Evolutionary conservation across 1,140 invertebrate genomes (phyloP).

Genomic region (Caenorhabditis latens): DNA sequence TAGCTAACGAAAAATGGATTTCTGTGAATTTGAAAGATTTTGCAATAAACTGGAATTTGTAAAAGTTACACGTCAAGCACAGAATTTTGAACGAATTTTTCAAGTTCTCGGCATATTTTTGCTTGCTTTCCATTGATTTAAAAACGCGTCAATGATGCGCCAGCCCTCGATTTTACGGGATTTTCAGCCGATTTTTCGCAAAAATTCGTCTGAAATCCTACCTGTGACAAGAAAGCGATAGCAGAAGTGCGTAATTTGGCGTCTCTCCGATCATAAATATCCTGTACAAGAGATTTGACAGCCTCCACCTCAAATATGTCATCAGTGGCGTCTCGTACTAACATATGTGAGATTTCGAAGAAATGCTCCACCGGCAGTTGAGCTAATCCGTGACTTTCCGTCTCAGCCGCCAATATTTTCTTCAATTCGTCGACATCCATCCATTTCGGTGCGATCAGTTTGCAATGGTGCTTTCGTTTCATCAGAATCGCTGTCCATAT

Average conservation of each 20-base stretch:
- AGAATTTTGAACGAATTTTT: no score
- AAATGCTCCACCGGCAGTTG: slow-evolving; percentile 25
- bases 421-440: slow-evolving; percentile 49
- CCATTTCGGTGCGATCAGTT: slow-evolving; percentile 50
- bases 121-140: no score
- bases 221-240: slow-evolving; percentile 24
- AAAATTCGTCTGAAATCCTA: background rate
- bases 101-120: no score
- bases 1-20: no score
- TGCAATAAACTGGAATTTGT: no score
- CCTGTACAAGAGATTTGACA: slow-evolving; percentile 21
- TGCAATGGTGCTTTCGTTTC: slow-evolving; percentile 50
- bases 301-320: slow-evolving; percentile 51
- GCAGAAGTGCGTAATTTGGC: slow-evolving; percentile 18
- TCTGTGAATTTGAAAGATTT: no score
- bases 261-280: slow-evolving; percentile 29
- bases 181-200: no score
- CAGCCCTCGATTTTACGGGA: no score
- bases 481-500: slow-evolving; percentile 46
- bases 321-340: slow-evolving; percentile 48
- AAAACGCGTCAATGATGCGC: no score
- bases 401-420: slow-evolving; percentile 21
- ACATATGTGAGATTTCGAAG: slow-evolving; percentile 58
- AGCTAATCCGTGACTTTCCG: slow-evolving; percentile 15
- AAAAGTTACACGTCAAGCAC: no score